Percentiles rank a stretch among this genome's conserved stretches.
Evolutionary conservation across 2,888 invertebrate species (phyloP).

Genomic region (Lasioglossum vierecki): DNA sequence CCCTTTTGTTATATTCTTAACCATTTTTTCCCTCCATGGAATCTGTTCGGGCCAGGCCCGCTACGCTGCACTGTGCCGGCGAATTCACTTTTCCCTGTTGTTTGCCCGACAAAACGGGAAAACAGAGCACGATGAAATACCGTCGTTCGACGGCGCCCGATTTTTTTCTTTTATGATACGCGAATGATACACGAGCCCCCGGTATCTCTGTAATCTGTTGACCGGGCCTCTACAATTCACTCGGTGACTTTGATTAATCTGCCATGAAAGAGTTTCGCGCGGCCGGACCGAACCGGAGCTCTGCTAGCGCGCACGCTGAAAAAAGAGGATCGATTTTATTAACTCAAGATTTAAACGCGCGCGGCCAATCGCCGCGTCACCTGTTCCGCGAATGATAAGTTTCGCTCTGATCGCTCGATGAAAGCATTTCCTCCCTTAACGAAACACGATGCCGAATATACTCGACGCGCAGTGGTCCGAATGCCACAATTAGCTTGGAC

Average conservation of each 20-base stretch:
- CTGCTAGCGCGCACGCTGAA: not conserved
- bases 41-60: not conserved
- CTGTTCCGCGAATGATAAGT: not conserved
- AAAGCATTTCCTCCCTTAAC: not conserved
- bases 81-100: slow-evolving; percentile 37
- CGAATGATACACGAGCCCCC: slow-evolving; percentile 30
- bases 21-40: not conserved
- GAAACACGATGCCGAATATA: not conserved
- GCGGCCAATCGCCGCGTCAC: not conserved
- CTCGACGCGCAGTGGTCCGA: not conserved
- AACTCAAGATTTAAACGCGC: slow-evolving; percentile 13
- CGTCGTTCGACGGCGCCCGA: slow-evolving; percentile 4
- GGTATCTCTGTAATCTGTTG: slow-evolving; percentile 45
- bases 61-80: not conserved
- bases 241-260: slow-evolving; percentile 49
- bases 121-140: slow-evolving; percentile 14
- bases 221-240: slow-evolving; percentile 45
- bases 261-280: slow-evolving; percentile 8
- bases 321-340: slow-evolving; percentile 3
- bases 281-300: not conserved
- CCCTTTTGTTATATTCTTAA: not conserved
- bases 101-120: slow-evolving; percentile 10
- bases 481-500: no score
- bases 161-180: slow-evolving; percentile 30
- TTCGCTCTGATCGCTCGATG: not conserved